Base-by-base conservation (phyloP, 1,140 invertebrate species). In the Neodiprion virginianus region DNA sequence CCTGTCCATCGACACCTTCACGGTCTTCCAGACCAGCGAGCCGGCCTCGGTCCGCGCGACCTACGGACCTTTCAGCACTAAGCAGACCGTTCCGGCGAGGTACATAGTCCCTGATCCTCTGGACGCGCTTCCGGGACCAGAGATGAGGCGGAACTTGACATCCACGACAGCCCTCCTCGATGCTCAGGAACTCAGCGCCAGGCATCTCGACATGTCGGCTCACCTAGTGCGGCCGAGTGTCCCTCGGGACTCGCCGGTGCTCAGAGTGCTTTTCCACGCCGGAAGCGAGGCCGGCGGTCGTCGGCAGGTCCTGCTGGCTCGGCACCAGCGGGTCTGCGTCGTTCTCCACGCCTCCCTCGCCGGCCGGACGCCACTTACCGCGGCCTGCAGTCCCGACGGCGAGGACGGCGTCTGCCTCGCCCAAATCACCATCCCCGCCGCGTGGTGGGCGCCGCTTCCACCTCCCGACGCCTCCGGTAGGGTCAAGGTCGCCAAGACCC, bases 41-140 rank as follows among this genome's bases (percentile, higher is more conserved):
- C 95, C 96, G 8, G 94, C 95, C 1, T 96, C 95, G 0, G 94
- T 98, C 7, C 89, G 95, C 14, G 96, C 96, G 9, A 96, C 94
- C 8, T 97, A 97, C 80, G 96, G 96, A 4, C 96, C 96, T 2
- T 97, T 97, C 88, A 96, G 95, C 76, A 97, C 96, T 48, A 97
- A 97, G 81, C 96, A 97, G 87, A 97, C 95, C 1, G 95, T 97
- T 14, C 96, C 96, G n/a, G 95, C 95, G 0, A 89, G 95, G n/a
- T 95, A 95, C 80, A 92, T 96, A 74, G 94, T 96, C 12, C 95
- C 95, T 0, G 95, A 96, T 84, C 93, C 94, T 0, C 86, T 95
- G 76, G 93, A 92, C 75, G 82, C 85, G 12, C 77, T 88, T 5
- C 86, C 86, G 1, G 80, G 79, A 0, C 83, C 83, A 10, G 83